A percentile compares a stretch with the other conserved stretches of the same genome.
These are phyloP conservation scores for Heliocidaris tuberculata DNA, from an alignment of 35 echinoderm and acorn worm species.

Conservation along the genomic window DNA sequence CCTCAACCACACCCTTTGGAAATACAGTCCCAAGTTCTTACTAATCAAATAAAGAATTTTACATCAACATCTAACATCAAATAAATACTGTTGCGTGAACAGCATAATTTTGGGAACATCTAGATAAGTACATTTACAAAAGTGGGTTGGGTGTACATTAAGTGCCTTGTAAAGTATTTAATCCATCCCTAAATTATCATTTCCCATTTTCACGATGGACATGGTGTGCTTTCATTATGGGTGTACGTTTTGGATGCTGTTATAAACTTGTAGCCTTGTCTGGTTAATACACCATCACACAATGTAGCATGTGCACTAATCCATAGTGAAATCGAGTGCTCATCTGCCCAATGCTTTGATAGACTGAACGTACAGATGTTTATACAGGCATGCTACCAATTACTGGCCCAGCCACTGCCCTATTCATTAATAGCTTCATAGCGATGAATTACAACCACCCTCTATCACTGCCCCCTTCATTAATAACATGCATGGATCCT, in stretches of 20 bases:
- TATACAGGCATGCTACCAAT: neutral
- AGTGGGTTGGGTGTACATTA: no score
- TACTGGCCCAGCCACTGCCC: neutral
- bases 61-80: no score
- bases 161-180: no score
- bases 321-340: neutral
- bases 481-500: neutral
- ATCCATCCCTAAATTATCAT: no score
- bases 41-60: no score
- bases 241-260: neutral
- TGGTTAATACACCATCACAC: neutral
- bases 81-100: no score
- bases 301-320: neutral
- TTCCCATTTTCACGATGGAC: no score
- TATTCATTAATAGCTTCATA: neutral
- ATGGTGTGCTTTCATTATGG: neutral
- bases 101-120: no score
- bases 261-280: neutral
- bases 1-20: no score
- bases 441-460: neutral
- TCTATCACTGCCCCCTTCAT: neutral
- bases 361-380: neutral
- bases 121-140: no score
- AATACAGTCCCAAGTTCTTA: no score
- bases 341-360: neutral